Conservation (phyloP, 2,797 vertebrate species). For the Alca torda region DNA sequence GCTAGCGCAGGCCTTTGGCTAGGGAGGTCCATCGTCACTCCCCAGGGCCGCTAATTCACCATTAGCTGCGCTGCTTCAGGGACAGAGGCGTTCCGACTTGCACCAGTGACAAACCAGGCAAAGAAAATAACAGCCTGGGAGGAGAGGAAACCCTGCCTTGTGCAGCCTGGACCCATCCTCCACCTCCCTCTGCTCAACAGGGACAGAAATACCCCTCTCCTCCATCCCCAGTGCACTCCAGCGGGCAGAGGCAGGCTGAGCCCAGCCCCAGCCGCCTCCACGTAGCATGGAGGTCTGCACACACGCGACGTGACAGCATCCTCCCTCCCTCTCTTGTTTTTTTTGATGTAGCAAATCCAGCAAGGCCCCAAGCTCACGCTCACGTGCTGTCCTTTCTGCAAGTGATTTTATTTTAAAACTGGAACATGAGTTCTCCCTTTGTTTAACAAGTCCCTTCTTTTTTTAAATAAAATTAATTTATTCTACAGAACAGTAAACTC, state of each 20-base stretch:
- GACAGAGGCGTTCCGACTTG: neutral
- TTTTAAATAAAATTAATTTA: slow-evolving; percentile 74
- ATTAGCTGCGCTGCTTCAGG: neutral
- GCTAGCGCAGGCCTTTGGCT: neutral
- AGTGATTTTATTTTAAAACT: slow-evolving; percentile 65
- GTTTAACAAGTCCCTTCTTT: slow-evolving; percentile 3
- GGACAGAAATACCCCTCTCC: neutral
- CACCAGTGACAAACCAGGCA: neutral
- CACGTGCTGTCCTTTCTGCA: neutral
- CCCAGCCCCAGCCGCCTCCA: fast-evolving
- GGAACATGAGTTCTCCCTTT: neutral
- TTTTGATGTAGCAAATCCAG: neutral
- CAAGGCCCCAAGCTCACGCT: neutral
- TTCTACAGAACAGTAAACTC: slow-evolving; percentile 69
- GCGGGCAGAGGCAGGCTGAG: neutral
- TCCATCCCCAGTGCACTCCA: neutral
- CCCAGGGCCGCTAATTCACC: neutral
- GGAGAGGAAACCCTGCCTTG: neutral
- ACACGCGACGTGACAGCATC: neutral
- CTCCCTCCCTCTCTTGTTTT: neutral
- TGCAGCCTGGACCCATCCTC: neutral
- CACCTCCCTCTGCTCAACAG: neutral
- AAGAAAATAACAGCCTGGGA: neutral
- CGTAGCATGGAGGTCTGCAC: neutral
- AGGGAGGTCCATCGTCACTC: neutral